Base-by-base conservation (phyloP, 2,888 invertebrate genomes). In the Standfussiana lucernea region DNA sequence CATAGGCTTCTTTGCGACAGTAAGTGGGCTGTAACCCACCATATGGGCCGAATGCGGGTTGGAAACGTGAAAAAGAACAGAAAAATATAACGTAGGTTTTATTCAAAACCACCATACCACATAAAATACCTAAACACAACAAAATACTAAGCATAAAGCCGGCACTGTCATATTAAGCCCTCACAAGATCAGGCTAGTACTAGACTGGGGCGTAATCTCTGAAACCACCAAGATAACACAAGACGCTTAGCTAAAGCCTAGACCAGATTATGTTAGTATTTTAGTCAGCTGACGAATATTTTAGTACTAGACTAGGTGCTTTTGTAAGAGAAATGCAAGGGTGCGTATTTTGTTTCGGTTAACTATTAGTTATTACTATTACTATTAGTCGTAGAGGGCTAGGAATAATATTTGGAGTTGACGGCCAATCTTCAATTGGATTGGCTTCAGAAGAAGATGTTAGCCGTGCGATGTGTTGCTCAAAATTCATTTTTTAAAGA, bases 161-260 rank as follows among this genome's bases (percentile, higher is more conserved):
- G 72, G 72, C 80, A 83, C 69, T 87, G 85, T 88, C 89, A 87
- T 88, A 85, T 79, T 78, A 87, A 83, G 76, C 85, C 76, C 45
- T 50, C 66, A 73, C 78, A 83, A 81, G 88, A 87, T 85, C 87
- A 86, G 37, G 65, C 78, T 61, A 77, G 82, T 37, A n/a, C n/a
- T n/a, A 83, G 83, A 69, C 85, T 87, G 71, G 28, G 56, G 15
- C 32, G 71, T 85, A 88, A 88, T 88, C 89, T 83, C 82, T 62
- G 78, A 77, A 88, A 82, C 85, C 77, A 81, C 67, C 79, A 69
- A 87, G 87, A 87, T 88, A 88, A 87, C 84, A 77, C 86, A 76
- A 86, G 81, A 65, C 83, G 83, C 83, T 10, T 24, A 47, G 74
- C 83, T 79, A 73, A 80, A 83, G 77, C 83, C 85, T 80, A 85